Base-by-base conservation (phyloP, 2,888 invertebrate genomes). In the Phengaris alcon region DNA sequence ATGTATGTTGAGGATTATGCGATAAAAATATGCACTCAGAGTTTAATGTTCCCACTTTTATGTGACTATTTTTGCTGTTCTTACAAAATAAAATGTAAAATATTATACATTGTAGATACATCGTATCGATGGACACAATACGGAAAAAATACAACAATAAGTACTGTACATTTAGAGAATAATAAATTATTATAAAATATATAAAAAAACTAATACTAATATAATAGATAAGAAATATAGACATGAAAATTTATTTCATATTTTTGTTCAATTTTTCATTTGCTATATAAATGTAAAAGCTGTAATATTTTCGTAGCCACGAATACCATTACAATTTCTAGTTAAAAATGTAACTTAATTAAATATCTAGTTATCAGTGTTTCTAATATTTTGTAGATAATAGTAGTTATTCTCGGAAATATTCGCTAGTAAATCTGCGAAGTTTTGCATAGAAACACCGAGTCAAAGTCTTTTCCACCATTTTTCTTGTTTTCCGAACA, bases 401-500 rank as follows among this genome's bases (percentile, higher is more conserved):
- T 35, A 35, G 35, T 35, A 12, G 0, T 35, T 35, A 35, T 12
- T 6, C 35, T 64, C 35, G 64, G 5, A 35, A 64, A 44, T 64
- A 44, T 44, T 44, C 64, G 9, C 35, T 35, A 64, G 64, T 35
- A 2, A 12, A 52, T 35, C 35, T 1, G 10, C 35, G 64, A 64
- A 12, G 35, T 35, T 44, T 64, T 64, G 64, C 64, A 64, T 13
- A 64, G 13, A 12, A 64, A 64, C 64, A 35, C 64, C 35, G 13
- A 44, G 6, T 64, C 64, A 64, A 64, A 64, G 64, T 15, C 15
- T 44, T 10, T 64, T 64, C 35, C 64, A 12, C 64, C 12, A 44
- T 64, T 64, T 64, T 64, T 64, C 64, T 64, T 64, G 64, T 64
- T 64, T 64, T 22, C 59, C 7, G 64, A 64, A 64, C 64, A 35